phyloP scores from a whole-genome alignment of 1,140 invertebrate genomes.

The Tetragnatha versicolor region DNA sequence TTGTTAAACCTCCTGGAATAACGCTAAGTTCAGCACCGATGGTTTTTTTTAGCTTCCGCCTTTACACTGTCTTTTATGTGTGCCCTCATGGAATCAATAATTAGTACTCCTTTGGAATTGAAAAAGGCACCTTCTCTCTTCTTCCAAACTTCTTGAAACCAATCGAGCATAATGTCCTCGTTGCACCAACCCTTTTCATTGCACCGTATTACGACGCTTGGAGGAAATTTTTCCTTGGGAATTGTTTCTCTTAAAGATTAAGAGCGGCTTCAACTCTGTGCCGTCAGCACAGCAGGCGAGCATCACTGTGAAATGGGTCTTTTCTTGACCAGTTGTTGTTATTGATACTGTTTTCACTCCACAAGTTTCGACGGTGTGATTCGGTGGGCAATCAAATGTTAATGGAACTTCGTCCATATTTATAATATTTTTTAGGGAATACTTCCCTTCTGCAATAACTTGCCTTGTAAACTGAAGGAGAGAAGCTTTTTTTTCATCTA shows the following conservation, averaged over 20 bases:
- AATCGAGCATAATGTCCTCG: slow-evolving; percentile 8
- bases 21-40: too few relatives aligned
- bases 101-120: background rate
- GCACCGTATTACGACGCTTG: slow-evolving; percentile 8
- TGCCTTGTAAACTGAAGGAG: too few relatives aligned
- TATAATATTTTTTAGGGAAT: slow-evolving; percentile 8
- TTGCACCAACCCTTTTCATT: slow-evolving; percentile 19
- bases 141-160: slow-evolving; percentile 6
- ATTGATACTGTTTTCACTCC: too few relatives aligned
- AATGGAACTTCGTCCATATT: too few relatives aligned
- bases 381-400: slow-evolving; percentile 2
- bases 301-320: slow-evolving; percentile 2
- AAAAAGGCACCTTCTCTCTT: background rate
- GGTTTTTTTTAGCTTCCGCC: too few relatives aligned
- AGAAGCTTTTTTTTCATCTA: slow-evolving; percentile 19
- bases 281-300: slow-evolving; percentile 2
- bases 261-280: background rate
- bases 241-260: slow-evolving; percentile 14
- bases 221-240: slow-evolving; percentile 3
- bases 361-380: slow-evolving; percentile 17
- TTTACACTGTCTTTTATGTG: too few relatives aligned
- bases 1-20: too few relatives aligned
- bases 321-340: slow-evolving; percentile 14
- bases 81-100: background rate
- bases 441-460: too few relatives aligned